Conservation (phyloP, 2,888 invertebrate species). For the Rapana venosa region DNA sequence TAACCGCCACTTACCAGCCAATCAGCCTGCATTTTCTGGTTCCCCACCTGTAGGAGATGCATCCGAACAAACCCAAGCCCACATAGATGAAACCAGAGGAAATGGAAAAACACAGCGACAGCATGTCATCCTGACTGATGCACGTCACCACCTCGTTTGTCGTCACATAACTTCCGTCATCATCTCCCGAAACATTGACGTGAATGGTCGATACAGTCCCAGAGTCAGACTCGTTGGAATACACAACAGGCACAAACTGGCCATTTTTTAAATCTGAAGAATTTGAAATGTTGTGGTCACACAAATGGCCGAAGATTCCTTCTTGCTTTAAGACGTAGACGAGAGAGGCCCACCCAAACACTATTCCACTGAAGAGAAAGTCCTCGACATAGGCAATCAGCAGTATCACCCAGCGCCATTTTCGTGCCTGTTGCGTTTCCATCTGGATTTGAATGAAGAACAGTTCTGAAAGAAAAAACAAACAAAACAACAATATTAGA, state of each 20-base stretch:
- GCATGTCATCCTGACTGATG: conserved; percentile 9
- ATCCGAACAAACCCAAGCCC: background rate
- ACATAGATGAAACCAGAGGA: background rate
- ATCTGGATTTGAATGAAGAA: background rate
- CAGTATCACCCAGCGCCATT: conserved; percentile 35
- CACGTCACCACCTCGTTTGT: background rate
- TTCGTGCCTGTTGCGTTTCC: conserved; percentile 8
- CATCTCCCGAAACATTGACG: background rate
- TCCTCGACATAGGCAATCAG: background rate
- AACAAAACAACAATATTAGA: background rate
- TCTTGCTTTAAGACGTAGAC: conserved; percentile 30
- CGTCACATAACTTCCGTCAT: background rate
- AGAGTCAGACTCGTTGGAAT: background rate
- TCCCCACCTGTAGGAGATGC: background rate
- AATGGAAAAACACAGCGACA: conserved; percentile 35
- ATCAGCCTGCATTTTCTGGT: conserved; percentile 5
- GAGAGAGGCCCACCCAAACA: conserved; percentile 31
- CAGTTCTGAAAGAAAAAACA: no score
- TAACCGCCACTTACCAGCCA: conserved; percentile 13
- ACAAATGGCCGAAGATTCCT: conserved; percentile 26
- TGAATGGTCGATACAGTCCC: background rate
- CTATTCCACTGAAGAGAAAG: conserved; percentile 11
- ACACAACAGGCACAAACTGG: background rate
- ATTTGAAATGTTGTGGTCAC: background rate
- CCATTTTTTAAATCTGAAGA: background rate